phyloP scores from a whole-genome alignment of 2,797 vertebrate genomes.

The Siniperca obscura region DNA sequence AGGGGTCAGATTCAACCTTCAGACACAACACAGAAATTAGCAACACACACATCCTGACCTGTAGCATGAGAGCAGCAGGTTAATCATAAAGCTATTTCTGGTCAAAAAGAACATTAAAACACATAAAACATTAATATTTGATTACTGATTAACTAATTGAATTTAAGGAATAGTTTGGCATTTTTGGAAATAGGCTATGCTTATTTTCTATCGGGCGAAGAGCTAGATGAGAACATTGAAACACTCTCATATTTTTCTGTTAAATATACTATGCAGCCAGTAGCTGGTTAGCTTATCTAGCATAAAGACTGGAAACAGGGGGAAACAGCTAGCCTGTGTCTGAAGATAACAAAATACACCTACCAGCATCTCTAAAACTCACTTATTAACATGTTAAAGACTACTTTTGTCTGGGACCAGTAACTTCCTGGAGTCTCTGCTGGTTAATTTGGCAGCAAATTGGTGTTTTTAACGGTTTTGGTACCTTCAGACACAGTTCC shows the following conservation, averaged over 20 bases:
- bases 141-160: not conserved
- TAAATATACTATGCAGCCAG: not conserved
- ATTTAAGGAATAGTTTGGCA: conserved; percentile 2
- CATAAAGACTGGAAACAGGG: not conserved
- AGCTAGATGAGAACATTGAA: not conserved
- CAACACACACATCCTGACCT: conserved; percentile 11
- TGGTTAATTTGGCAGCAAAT: too few species aligned
- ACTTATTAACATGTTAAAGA: not conserved
- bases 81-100: conserved; percentile 12
- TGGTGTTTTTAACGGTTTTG: too few species aligned
- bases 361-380: not conserved
- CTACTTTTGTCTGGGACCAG: not conserved
- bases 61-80: conserved; percentile 20
- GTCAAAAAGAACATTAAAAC: too few species aligned
- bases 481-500: not conserved
- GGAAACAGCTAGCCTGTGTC: not conserved
- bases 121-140: not conserved
- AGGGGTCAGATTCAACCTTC: conserved; percentile 60
- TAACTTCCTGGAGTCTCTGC: not conserved
- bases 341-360: not conserved
- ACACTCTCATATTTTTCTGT: not conserved
- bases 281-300: not conserved
- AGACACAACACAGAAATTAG: conserved; percentile 35
- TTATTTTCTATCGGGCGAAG: not conserved
- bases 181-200: not conserved